Conservation (phyloP, 2,888 invertebrate genomes). For the Malachius bipustulatus region DNA sequence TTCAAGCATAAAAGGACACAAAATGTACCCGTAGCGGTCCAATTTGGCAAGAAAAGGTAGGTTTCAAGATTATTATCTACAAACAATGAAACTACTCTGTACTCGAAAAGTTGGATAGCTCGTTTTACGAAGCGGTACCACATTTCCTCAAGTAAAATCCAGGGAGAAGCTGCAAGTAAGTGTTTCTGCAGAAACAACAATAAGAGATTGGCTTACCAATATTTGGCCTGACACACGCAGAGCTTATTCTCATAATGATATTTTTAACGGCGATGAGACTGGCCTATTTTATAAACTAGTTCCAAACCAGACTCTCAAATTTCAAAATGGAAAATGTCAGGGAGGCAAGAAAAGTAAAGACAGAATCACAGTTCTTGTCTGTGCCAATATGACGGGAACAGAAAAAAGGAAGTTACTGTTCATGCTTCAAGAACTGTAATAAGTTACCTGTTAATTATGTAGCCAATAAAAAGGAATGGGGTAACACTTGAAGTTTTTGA, state of each 20-base stretch:
- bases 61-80: background rate
- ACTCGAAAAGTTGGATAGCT: background rate
- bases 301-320: background rate
- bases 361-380: conserved; percentile 1
- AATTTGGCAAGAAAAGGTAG: background rate
- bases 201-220: background rate
- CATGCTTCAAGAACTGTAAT: background rate
- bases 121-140: background rate
- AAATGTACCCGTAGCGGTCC: background rate
- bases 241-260: background rate
- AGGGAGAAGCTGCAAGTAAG: background rate
- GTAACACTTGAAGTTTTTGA: background rate
- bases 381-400: conserved; percentile 2
- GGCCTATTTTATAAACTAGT: background rate
- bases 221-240: conserved; percentile 1
- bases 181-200: conserved; percentile 2
- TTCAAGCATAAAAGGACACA: background rate
- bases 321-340: conserved; percentile 1
- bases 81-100: background rate
- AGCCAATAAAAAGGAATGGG: background rate
- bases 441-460: background rate
- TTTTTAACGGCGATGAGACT: conserved; percentile 2
- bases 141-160: conserved; percentile 2
- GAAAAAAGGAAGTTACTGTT: background rate
- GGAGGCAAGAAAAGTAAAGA: conserved; percentile 3